Conservation (phyloP, 2,797 vertebrate genomes). For the Melanotaenia parkinsoni region DNA sequence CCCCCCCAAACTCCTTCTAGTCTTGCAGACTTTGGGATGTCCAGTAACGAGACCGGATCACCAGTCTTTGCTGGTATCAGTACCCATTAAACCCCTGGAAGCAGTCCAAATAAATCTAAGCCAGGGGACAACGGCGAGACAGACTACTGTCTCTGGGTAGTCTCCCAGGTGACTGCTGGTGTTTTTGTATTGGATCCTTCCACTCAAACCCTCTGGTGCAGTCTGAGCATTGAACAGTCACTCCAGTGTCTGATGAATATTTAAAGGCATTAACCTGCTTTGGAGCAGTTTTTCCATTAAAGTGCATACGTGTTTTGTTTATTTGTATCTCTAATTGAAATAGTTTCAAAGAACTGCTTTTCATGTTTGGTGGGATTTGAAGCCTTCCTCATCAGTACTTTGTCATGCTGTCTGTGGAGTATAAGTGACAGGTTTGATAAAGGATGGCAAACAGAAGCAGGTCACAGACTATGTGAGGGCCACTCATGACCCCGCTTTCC, state of each 20-base stretch:
- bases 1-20: conserved; percentile 30
- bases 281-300: neutral
- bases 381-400: conserved; percentile 56
- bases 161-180: conserved; percentile 46
- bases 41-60: conserved; percentile 53
- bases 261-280: conserved; percentile 7
- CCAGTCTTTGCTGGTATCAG: conserved; percentile 48
- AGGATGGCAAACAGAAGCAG: conserved; percentile 70
- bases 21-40: conserved; percentile 40
- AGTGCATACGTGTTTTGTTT: neutral
- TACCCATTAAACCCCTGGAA: conserved; percentile 53
- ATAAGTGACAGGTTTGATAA: conserved; percentile 75
- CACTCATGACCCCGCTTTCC: conserved; percentile 47
- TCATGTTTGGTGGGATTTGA: conserved; percentile 41
- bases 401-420: conserved; percentile 56
- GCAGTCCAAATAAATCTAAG: conserved; percentile 61
- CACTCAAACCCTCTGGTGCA: conserved; percentile 4
- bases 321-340: neutral
- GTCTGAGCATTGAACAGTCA: neutral
- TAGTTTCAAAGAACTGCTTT: conserved; percentile 31
- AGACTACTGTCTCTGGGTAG: conserved; percentile 29
- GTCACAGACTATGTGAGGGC: conserved; percentile 69
- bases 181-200: neutral
- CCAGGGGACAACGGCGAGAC: conserved; percentile 38
- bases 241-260: conserved; percentile 25